Base-by-base conservation (phyloP, 1,140 invertebrate species). In the Drosophila quadrilineata region DNA sequence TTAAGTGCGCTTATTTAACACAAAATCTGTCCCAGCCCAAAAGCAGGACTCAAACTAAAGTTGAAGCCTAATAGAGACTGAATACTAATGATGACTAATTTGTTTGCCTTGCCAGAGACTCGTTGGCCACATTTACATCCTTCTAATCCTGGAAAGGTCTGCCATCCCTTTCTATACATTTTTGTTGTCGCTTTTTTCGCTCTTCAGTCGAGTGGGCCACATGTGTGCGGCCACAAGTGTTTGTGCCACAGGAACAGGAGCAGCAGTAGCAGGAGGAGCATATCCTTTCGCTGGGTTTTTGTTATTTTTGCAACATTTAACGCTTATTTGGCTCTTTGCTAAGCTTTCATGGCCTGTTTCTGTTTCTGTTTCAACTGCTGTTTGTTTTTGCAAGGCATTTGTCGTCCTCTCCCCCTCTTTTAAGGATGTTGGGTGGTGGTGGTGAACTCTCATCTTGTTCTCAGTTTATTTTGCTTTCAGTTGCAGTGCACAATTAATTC, bases 1-100 rank as follows among this genome's bases (percentile, higher is more conserved):
- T 87, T 87, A 87, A 87, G 69, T 87, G 71, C 84, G 77, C 85
- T 84, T 87, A 84, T 87, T 87, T 87, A 87, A 87, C 84, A 84
- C 75, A 85, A 84, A n/a, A 85, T 85, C 77, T 71, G 73, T 66
- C 68, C 73, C 59, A 68, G 59, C 40, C 59, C 58, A 28, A 46
- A 35, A 6, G 17, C 50, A 6, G 9, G 17, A 46, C 24, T 19
- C 40, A 22, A 38, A 63, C 38, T 71, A n/a, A n/a, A n/a, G 62
- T 68, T 70, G 68, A 67, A 71, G 70, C 35, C 62, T 71, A 74
- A 85, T 71, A 79, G 68, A 67, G 67, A 66, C 35, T 58, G 71
- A 74, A 85, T 71, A 79, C 77, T 84, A 84, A 84, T 84, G 77
- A 84, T 84, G 77, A 85, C 77, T 84, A 84, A 84, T 84, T 84